Base-by-base conservation (phyloP, 2,113 vertebrate species). In the Xiphophorus maculatus region DNA sequence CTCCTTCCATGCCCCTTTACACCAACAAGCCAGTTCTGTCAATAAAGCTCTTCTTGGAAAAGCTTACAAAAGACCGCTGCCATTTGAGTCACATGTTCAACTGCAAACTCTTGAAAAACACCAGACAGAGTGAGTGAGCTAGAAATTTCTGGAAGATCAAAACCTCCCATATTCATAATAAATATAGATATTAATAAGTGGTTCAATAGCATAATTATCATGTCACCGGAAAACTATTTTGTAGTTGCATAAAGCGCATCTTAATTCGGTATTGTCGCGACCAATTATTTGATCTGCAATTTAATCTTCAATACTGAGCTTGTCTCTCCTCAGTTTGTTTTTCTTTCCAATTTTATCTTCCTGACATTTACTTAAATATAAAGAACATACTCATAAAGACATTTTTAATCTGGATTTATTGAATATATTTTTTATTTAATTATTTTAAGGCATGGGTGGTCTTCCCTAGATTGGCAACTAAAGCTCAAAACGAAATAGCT, bases 1-100 rank as follows among this genome's bases (percentile, higher is more conserved):
- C 2, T 22, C 42, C 9, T 6, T 37, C 29, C 29, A 61, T 35
- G 15, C 22, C 10, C 74, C 66, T 75, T 29, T 40, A 15, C 33
- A 70, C 44, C 27, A 73, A 73, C 30, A 69, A 58, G 69, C 62
- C 80, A 77, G 72, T 22, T n/a, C 33, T 64, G 81, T 87, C 85
- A 91, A 89, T 83, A 90, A 83, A 88, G 83, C 65, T 81, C 87
- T 88, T 87, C 84, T 84, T 87, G 64, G 85, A 83, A 91, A 89
- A 86, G 71, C 79, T 88, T 81, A 90, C 83, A 88, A 19, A 80
- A 87, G 83, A 76, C 80, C 69, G 42, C 82, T 81, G 44, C 65
- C 35, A 42, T 69, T 62, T 25, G 54, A 15, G 33, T 90, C 89
- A 86, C 81, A 22, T 88, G 87, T 84, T 84, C 61, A 71, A 29